A percentile compares a stretch with the other conserved stretches of the same genome.
phyloP scores from a whole-genome alignment of 2,113 vertebrate genomes.

The Xiphorhynchus elegans region DNA sequence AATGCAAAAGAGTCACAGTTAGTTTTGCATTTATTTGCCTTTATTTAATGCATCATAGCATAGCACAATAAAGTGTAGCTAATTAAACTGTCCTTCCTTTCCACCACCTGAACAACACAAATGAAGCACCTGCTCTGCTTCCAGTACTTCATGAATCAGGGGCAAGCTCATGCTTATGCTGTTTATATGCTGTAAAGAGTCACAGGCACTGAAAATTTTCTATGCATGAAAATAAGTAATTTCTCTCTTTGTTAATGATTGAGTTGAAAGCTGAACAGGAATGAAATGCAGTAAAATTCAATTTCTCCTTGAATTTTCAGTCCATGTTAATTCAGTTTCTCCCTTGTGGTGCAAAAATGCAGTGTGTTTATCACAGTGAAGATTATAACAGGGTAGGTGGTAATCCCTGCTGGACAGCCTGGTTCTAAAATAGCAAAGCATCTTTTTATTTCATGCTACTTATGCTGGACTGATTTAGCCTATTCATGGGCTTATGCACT shows the following conservation, averaged over 20 bases:
- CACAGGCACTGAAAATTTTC: background rate
- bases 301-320: background rate
- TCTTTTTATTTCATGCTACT: slow-evolving; percentile 35
- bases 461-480: slow-evolving; percentile 16
- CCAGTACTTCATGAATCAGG: background rate
- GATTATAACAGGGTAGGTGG: background rate
- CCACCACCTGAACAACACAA: background rate
- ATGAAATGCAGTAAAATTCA: background rate
- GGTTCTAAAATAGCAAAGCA: slow-evolving; percentile 33
- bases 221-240: background rate
- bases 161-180: background rate
- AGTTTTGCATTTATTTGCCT: background rate
- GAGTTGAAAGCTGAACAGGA: background rate
- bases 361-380: background rate
- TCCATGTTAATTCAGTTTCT: background rate
- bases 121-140: background rate
- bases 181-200: background rate
- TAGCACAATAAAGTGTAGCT: background rate
- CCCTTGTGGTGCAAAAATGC: background rate
- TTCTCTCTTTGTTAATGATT: background rate
- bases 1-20: background rate
- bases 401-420: slow-evolving; percentile 39
- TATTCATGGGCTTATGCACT: slow-evolving; percentile 6
- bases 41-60: background rate
- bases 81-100: background rate